Evolutionary conservation across 1,140 invertebrate species (phyloP), one percentile per base, ranked within the genome.

Genomic region (Aphaenogaster floridana): DNA sequence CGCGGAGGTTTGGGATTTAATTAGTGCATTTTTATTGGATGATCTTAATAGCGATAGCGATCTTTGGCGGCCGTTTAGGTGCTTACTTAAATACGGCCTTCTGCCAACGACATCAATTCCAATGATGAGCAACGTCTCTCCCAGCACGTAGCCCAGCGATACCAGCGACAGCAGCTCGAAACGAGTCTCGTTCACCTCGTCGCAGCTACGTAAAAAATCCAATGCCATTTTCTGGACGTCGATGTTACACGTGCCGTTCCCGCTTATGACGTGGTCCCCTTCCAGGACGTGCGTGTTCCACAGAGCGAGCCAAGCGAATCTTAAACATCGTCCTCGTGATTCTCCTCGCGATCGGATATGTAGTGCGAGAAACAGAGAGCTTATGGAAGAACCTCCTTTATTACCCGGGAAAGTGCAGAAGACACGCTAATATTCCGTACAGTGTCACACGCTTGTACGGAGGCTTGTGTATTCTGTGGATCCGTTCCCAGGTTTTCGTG

Each of bases 321-420:
- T 92, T 68, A 68, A 76, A 83, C 42, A 63, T 78, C n/a, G 57
- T 66, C 63, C 39, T 45, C 28, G 34, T 50, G 66, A 86, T 50
- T 59, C 42, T 48, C 17, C 5, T 74, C 54, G 57, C 15, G 36
- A 83, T 72, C 42, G 6, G 9, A 11, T 7, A 36, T 17, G 50
- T 11, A 61, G 48, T 68, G 9, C 45, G 34, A 42, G 28, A 28
- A 6, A 57, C 9, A 59, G n/a, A 45, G 21, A 42, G 36, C 79
- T 81, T 45, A 71, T 45, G 52, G 17, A 15, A 48, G 1, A 85
- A 74, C 28, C 1, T 54, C 15, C 11, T 61, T 81, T 74, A 36
- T 92, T 93, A 93, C 93, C 93, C 92, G 0, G 93, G 91, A 86
- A 92, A 91, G 11, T 93, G 89, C 7, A 93, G 61, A 54, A 91